Percentiles rank a stretch among this genome's conserved stretches.
phyloP scores from a whole-genome alignment of 2,113 vertebrate genomes.

The Delphinus delphis region DNA sequence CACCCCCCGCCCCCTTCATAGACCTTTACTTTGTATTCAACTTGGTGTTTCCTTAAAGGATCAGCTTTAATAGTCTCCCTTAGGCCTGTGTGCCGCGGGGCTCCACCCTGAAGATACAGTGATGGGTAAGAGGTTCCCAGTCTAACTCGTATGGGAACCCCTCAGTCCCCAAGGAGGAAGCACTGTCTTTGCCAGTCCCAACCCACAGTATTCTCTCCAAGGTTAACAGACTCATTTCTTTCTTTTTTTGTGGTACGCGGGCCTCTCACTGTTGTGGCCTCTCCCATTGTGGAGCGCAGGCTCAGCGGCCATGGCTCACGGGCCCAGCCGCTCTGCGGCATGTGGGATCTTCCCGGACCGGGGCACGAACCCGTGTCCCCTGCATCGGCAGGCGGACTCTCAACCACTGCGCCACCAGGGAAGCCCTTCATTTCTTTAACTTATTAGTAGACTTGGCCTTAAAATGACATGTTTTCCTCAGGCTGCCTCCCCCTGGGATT shows the following conservation, averaged over 20 bases:
- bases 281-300: too few species aligned
- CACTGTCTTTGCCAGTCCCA: neutral
- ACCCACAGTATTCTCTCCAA: neutral
- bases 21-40: neutral
- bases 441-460: neutral
- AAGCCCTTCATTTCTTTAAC: neutral
- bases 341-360: too few species aligned
- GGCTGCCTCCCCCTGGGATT: neutral
- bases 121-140: neutral
- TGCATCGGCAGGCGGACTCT: too few species aligned
- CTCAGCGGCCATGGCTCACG: too few species aligned
- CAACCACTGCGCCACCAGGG: too few species aligned
- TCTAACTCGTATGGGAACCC: neutral
- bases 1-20: fast-evolving
- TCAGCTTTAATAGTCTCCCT: neutral
- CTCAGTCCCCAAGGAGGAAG: neutral
- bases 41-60: neutral
- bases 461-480: neutral
- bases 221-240: neutral
- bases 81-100: fast-evolving
- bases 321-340: too few species aligned
- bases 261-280: too few species aligned
- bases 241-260: too few species aligned
- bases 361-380: too few species aligned
- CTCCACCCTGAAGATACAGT: neutral